Conservation (phyloP, 2,888 invertebrate genomes). For the Stenolophus ochropezus region DNA sequence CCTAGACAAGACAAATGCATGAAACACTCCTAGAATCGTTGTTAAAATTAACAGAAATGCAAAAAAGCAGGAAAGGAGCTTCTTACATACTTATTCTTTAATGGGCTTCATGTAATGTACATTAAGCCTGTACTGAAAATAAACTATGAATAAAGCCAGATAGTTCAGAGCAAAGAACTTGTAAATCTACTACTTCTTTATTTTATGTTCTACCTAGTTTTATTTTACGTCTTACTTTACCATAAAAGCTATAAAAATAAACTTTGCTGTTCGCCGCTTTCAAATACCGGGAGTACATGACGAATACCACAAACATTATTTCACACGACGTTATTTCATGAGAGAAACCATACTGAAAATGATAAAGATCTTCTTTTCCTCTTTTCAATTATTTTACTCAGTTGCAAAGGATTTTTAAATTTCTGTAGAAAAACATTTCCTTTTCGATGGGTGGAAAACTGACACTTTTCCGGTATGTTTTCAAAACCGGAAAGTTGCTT, state of each 20-base stretch:
- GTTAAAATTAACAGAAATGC: background rate
- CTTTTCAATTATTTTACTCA: background rate
- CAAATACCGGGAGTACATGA: background rate
- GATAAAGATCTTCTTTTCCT: background rate
- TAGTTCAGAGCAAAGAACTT: constrained; percentile 29
- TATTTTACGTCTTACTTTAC: background rate
- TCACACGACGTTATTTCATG: background rate
- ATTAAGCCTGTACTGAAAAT: constrained; percentile 8
- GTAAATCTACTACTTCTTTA: constrained; percentile 24
- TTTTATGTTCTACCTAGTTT: constrained; percentile 33
- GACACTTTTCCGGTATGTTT: too few relatives aligned
- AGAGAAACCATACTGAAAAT: too few relatives aligned
- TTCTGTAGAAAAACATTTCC: too few relatives aligned
- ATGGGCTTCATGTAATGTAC: constrained; percentile 35
- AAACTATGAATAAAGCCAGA: constrained; percentile 8
- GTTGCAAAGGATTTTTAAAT: too few relatives aligned
- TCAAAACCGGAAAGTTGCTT: too few relatives aligned
- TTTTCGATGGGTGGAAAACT: too few relatives aligned
- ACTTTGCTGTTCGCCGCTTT: constrained; percentile 1
- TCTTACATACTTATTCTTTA: constrained; percentile 39
- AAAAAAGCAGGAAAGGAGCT: background rate
- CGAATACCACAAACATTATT: constrained; percentile 1
- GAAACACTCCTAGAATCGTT: background rate
- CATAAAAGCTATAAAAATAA: constrained; percentile 38
- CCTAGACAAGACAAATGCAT: background rate